Conservation (phyloP, 2,888 invertebrate genomes). For the Trachelus troglodyta region DNA sequence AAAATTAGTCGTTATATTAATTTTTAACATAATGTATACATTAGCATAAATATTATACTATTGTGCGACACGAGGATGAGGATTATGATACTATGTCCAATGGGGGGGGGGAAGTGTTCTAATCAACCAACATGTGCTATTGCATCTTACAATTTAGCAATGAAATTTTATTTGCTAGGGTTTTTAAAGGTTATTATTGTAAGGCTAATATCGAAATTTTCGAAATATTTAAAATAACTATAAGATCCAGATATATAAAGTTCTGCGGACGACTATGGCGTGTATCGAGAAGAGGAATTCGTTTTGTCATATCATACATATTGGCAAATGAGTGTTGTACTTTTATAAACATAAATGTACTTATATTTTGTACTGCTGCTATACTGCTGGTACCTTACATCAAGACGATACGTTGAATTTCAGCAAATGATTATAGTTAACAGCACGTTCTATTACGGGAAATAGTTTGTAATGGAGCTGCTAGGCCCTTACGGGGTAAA, state of each 20-base stretch:
- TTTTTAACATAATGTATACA: neutral
- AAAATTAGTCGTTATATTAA: constrained; percentile 1
- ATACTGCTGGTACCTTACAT: constrained; percentile 20
- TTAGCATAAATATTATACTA: neutral
- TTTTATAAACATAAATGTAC: constrained; percentile 55
- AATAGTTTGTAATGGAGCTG: neutral
- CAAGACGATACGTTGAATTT: neutral
- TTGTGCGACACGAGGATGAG: neutral
- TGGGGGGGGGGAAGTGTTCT: neutral
- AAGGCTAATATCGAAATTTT: neutral
- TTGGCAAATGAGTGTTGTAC: constrained; percentile 43
- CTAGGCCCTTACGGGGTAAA: neutral
- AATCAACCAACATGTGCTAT: neutral
- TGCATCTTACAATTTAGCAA: neutral
- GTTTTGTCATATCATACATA: neutral
- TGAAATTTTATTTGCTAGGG: neutral
- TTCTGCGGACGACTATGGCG: neutral
- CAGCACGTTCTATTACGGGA: neutral
- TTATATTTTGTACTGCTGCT: constrained; percentile 51
- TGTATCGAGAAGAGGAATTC: neutral
- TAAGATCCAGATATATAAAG: neutral
- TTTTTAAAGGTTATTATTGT: neutral
- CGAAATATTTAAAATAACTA: neutral
- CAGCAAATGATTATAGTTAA: neutral
- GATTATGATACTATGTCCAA: neutral